Conservation (phyloP, 1,140 invertebrate genomes). For the Drosophila arizonae region DNA sequence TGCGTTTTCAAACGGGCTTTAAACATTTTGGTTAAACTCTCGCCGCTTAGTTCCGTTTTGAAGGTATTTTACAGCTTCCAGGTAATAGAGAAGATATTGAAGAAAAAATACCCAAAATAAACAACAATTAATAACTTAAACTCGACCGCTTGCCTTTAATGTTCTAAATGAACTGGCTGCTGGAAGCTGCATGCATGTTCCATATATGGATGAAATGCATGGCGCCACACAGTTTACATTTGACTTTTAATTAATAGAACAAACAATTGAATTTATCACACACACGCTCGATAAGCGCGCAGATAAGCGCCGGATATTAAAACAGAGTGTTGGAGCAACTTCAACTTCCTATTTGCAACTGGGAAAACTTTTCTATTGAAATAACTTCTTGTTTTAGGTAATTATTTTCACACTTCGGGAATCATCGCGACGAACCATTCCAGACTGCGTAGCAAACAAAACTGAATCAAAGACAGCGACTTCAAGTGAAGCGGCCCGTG, state of each 20-base stretch:
- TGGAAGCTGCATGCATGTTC: constrained; percentile 33
- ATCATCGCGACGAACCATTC: constrained; percentile 18
- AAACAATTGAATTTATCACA: constrained; percentile 52
- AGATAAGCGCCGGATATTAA: constrained; percentile 70
- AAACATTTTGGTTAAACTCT: constrained; percentile 77
- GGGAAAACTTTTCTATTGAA: constrained; percentile 6
- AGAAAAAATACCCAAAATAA: not conserved
- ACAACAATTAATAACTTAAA: constrained; percentile 9
- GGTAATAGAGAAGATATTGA: not conserved
- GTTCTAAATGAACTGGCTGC: constrained; percentile 56
- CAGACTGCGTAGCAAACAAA: constrained; percentile 34
- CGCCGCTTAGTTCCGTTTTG: constrained; percentile 76
- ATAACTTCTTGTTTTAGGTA: constrained; percentile 5
- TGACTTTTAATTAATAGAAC: constrained; percentile 76
- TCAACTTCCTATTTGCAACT: constrained; percentile 40
- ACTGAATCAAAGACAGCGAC: constrained; percentile 45
- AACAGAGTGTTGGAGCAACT: constrained; percentile 5
- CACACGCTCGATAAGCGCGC: constrained; percentile 41
- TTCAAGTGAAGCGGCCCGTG: constrained; percentile 47
- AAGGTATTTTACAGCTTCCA: constrained; percentile 40
- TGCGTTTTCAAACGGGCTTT: constrained; percentile 75
- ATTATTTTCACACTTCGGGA: constrained; percentile 44
- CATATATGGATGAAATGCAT: constrained; percentile 51
- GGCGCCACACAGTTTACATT: constrained; percentile 33
- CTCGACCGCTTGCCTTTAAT: constrained; percentile 28